Conservation (phyloP, 1,140 invertebrate species). For the Mactra quadrangularis region DNA sequence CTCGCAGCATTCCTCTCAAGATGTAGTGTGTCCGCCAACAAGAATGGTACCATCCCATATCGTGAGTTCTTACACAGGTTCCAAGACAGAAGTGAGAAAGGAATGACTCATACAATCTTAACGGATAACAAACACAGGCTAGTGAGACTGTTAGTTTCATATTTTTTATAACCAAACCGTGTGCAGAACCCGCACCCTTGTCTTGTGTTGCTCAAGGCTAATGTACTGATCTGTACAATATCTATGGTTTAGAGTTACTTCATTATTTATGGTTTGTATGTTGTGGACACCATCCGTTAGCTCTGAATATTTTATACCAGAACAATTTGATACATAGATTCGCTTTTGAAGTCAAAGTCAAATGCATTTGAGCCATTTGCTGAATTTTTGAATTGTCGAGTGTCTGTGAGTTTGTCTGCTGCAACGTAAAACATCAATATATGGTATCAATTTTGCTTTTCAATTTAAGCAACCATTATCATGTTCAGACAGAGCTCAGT, state of each 20-base stretch:
- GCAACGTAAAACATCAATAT: too few species aligned
- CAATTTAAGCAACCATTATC: too few species aligned
- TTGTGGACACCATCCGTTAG: constrained; percentile 9
- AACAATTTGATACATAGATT: too few species aligned
- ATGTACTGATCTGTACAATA: constrained; percentile 15
- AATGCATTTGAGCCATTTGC: too few species aligned
- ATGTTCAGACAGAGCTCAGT: too few species aligned
- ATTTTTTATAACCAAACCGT: constrained; percentile 53
- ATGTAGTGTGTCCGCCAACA: constrained; percentile 75
- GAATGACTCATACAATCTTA: constrained; percentile 82
- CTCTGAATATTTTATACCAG: too few species aligned
- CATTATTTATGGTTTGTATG: constrained; percentile 36
- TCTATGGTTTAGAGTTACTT: too few species aligned
- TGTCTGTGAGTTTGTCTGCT: too few species aligned
- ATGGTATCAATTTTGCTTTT: too few species aligned
- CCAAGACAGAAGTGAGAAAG: constrained; percentile 82
- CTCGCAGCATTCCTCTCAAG: constrained; percentile 81
- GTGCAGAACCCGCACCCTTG: constrained; percentile 40
- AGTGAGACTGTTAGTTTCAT: constrained; percentile 70
- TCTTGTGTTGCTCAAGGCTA: constrained; percentile 13
- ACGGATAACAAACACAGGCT: constrained; percentile 82
- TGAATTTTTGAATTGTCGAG: too few species aligned
- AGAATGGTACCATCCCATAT: constrained; percentile 78
- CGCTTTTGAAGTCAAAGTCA: too few species aligned
- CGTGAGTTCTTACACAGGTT: constrained; percentile 82